Evolutionary conservation across 2,113 vertebrate species (phyloP).

Genomic region (Zootoca vivipara): DNA sequence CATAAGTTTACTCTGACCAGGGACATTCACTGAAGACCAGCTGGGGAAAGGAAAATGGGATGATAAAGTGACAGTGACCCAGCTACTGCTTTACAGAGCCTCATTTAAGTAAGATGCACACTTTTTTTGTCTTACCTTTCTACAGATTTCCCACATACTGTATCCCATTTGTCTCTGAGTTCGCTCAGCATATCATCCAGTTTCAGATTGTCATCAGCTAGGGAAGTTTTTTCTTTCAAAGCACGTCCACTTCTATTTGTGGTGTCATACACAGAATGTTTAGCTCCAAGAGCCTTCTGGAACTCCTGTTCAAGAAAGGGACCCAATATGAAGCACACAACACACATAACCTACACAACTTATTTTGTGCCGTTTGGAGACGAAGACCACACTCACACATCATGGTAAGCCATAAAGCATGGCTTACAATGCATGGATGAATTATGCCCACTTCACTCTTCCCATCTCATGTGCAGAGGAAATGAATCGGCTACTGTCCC

Average conservation of each 20-base stretch:
- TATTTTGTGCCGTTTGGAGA: not conserved
- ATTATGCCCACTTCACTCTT: too few species aligned
- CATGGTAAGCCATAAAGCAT: too few species aligned
- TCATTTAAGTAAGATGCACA: not conserved
- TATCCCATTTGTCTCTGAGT: conserved; percentile 98
- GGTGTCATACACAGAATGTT: conserved; percentile 96
- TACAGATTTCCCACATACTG: conserved; percentile 96
- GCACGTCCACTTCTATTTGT: conserved; percentile 91
- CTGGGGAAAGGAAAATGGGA: not conserved
- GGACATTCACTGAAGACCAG: not conserved
- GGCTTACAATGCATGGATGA: too few species aligned
- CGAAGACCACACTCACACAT: too few species aligned
- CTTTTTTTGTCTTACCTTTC: conserved; percentile 83
- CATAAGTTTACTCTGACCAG: not conserved
- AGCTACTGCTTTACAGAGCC: not conserved
- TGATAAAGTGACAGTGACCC: not conserved
- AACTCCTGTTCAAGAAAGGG: conserved; percentile 83
- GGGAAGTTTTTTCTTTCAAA: conserved; percentile 92
- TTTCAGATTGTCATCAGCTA: conserved; percentile 93
- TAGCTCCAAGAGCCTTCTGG: conserved; percentile 93
- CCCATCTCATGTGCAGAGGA: too few species aligned
- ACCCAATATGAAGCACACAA: not conserved
- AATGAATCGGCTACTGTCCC: too few species aligned
- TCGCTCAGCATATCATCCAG: conserved; percentile 96
- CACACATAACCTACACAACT: not conserved